Conservation (phyloP, 2,113 vertebrate species). For the Columbina picui region DNA sequence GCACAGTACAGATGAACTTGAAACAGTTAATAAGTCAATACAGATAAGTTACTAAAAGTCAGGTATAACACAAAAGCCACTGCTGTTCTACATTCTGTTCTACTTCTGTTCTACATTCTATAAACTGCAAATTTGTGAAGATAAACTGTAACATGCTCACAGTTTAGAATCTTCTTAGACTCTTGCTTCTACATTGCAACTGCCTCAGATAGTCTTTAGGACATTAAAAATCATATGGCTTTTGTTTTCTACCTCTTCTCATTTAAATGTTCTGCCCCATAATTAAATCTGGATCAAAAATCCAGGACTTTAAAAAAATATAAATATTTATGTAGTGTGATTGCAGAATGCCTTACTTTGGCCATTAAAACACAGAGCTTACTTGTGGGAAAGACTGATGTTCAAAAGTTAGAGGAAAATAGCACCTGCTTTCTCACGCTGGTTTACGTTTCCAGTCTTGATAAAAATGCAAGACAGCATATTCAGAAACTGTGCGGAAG, state of each 20-base stretch:
- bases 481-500: slow-evolving; percentile 73
- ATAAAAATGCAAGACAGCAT: slow-evolving; percentile 79
- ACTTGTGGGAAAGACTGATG: slow-evolving; percentile 75
- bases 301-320: neutral
- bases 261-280: slow-evolving; percentile 63
- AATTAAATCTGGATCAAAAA: slow-evolving; percentile 72
- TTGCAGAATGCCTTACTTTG: slow-evolving; percentile 54
- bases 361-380: slow-evolving; percentile 55
- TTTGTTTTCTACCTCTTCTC: slow-evolving; percentile 26
- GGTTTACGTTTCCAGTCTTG: slow-evolving; percentile 71
- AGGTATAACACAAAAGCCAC: neutral
- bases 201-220: slow-evolving; percentile 17
- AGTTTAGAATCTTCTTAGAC: neutral
- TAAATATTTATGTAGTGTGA: slow-evolving; percentile 56
- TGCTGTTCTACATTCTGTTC: neutral
- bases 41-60: neutral
- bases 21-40: neutral
- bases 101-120: neutral
- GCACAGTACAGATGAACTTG: neutral
- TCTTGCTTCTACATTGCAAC: neutral
- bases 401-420: slow-evolving; percentile 74
- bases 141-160: neutral
- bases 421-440: slow-evolving; percentile 81
- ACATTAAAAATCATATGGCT: slow-evolving; percentile 7
- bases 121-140: neutral